These are phyloP conservation scores for Eptatretus atami DNA, from an alignment of 2,797 vertebrate species.

Conservation along the genomic window DNA sequence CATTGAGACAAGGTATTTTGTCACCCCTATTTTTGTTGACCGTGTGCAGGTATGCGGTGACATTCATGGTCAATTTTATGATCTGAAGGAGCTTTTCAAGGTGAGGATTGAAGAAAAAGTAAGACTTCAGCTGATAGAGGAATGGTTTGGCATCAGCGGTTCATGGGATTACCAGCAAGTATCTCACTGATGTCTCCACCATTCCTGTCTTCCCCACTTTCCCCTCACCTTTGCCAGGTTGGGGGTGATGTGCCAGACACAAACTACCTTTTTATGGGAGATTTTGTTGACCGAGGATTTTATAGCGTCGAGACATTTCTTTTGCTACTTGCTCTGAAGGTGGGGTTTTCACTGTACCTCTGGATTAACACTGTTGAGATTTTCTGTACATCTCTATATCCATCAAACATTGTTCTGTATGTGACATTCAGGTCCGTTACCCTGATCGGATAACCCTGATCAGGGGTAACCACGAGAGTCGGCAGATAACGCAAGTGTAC, in stretches of 20 bases:
- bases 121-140: no score
- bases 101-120: slow-evolving; percentile 13
- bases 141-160: no score
- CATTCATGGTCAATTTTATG: slow-evolving; percentile 80
- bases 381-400: no score
- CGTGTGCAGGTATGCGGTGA: slow-evolving; percentile 43
- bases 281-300: slow-evolving; percentile 76
- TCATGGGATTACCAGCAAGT: no score
- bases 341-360: slow-evolving; percentile 10
- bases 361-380: no score
- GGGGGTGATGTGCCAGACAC: slow-evolving; percentile 72
- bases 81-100: slow-evolving; percentile 66
- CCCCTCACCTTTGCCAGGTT: slow-evolving; percentile 18
- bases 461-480: slow-evolving; percentile 62
- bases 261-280: slow-evolving; percentile 84
- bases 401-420: no score
- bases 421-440: slow-evolving; percentile 33
- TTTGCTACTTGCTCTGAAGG: slow-evolving; percentile 58
- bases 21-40: neutral
- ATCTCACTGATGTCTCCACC: no score
- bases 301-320: slow-evolving; percentile 85
- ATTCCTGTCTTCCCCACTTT: no score
- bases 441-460: slow-evolving; percentile 77
- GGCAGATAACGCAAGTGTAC: slow-evolving; percentile 76
- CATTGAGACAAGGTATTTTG: neutral